Conservation (phyloP, 2,888 invertebrate genomes). For the Perizoma affinitatum region DNA sequence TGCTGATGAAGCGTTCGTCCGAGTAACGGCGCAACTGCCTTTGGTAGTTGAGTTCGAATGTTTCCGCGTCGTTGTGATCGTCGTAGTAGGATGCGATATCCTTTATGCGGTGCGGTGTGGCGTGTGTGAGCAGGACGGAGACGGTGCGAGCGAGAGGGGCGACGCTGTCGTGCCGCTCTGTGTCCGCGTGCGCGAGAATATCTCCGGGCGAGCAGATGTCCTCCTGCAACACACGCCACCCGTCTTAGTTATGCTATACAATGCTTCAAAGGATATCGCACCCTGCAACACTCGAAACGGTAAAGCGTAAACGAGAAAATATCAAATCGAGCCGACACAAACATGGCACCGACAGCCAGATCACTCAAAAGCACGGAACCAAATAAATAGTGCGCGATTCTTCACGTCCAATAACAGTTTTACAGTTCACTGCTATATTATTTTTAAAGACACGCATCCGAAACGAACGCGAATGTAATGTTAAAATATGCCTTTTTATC, state of each 20-base stretch:
- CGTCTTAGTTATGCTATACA: conserved; percentile 64
- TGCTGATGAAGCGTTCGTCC: conserved; percentile 68
- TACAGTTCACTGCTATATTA: no score
- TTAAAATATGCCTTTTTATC: no score
- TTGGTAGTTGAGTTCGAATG: conserved; percentile 65
- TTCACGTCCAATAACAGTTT: no score
- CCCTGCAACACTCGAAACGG: conserved; percentile 70
- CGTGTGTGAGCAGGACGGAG: conserved; percentile 68
- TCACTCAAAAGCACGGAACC: no score
- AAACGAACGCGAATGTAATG: no score
- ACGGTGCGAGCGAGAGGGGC: conserved; percentile 65
- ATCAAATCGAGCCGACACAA: background rate
- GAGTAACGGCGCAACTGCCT: conserved; percentile 57
- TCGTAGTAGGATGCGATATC: conserved; percentile 61
- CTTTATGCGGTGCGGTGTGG: conserved; percentile 76
- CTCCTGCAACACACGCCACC: conserved; percentile 88
- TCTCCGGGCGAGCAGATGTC: conserved; percentile 86
- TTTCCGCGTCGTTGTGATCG: conserved; percentile 48
- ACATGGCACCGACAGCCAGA: no score
- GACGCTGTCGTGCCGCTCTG: conserved; percentile 46
- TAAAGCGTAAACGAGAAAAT: conserved; percentile 39
- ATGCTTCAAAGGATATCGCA: conserved; percentile 68
- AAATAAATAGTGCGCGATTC: no score
- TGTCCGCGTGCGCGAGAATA: conserved; percentile 72
- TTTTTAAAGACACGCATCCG: no score